These are phyloP conservation scores for Megalopta genalis DNA, from an alignment of 1,140 invertebrate genomes.

Conservation along the genomic window DNA sequence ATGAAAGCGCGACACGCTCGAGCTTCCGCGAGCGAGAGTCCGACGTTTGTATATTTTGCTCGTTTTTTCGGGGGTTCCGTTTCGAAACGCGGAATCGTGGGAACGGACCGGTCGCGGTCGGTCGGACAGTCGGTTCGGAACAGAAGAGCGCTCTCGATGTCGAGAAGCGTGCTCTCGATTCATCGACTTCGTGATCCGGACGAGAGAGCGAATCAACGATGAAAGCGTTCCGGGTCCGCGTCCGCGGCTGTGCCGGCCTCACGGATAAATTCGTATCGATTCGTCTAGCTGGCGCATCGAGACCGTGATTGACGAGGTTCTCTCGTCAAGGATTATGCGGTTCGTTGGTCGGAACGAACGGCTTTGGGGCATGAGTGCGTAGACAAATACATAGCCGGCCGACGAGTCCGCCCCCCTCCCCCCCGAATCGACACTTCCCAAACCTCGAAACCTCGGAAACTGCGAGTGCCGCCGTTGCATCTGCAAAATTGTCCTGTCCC, in stretches of 20 bases:
- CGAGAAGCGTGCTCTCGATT: conserved; percentile 49
- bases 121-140: conserved; percentile 13
- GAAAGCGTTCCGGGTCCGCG: conserved; percentile 30
- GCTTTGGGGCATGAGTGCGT: conserved; percentile 59
- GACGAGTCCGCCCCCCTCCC: no score
- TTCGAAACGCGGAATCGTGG: conserved; percentile 34
- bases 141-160: conserved; percentile 30
- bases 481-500: conserved; percentile 57
- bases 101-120: conserved; percentile 19
- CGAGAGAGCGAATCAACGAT: conserved; percentile 50
- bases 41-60: background rate
- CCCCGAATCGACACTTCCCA: conserved; percentile 43
- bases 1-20: background rate
- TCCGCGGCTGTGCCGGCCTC: conserved; percentile 22
- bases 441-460: conserved; percentile 64
- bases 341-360: conserved; percentile 62
- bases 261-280: conserved; percentile 62
- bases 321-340: conserved; percentile 65
- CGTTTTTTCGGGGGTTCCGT: background rate
- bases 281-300: conserved; percentile 44
- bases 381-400: conserved; percentile 51
- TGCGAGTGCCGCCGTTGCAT: conserved; percentile 56
- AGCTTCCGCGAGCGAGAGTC: background rate
- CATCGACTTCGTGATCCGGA: conserved; percentile 49
- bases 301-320: conserved; percentile 63